phyloP scores from a whole-genome alignment of 2,797 vertebrate genomes.

The Lindbergichthys nudifrons region DNA sequence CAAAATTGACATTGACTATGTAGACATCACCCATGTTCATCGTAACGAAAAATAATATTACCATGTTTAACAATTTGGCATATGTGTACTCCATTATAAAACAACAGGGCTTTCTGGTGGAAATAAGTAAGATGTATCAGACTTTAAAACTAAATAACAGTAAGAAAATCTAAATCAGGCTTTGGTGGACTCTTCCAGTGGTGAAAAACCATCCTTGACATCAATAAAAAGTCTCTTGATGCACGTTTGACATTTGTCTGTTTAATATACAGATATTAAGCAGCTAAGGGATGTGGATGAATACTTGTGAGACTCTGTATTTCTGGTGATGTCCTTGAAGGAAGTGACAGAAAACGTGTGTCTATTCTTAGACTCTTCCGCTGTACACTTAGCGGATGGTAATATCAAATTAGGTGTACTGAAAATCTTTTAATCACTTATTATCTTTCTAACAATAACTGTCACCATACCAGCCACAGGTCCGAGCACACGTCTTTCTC shows the following conservation, averaged over 20 bases:
- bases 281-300: not conserved
- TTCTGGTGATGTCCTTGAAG: conserved; percentile 8
- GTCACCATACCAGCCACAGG: not conserved
- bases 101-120: not conserved
- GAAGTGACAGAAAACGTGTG: not conserved
- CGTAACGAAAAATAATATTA: not conserved
- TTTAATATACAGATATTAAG: not conserved
- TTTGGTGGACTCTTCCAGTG: not conserved
- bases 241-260: not conserved
- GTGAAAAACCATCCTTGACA: not conserved
- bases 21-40: not conserved
- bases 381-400: not conserved
- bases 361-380: conserved; percentile 1
- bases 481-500: not conserved
- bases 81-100: not conserved
- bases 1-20: not conserved
- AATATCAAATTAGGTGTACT: not conserved
- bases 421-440: conserved; percentile 3
- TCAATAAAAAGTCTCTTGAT: not conserved
- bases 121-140: not conserved
- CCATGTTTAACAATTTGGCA: not conserved
- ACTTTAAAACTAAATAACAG: not conserved
- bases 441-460: not conserved
- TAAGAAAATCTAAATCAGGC: not conserved
- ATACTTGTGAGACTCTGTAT: not conserved